Conservation (phyloP, 2,888 invertebrate species). For the Macrosoma leucophasiata region DNA sequence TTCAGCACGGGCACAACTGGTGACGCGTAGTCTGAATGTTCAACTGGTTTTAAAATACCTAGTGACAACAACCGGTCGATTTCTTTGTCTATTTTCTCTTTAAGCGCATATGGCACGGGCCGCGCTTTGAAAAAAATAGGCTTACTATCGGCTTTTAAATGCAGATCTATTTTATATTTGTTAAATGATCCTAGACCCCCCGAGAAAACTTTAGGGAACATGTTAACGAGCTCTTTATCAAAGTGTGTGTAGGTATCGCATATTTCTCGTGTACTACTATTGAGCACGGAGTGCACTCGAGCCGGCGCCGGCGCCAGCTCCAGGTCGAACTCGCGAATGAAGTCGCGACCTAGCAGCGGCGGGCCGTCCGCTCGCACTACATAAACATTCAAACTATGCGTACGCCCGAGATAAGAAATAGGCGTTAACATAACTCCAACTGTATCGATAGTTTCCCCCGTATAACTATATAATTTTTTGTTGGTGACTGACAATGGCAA, state of each 20-base stretch:
- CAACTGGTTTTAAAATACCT: constrained; percentile 13
- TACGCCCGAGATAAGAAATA: constrained; percentile 5
- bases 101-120: constrained; percentile 13
- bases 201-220: too few species aligned
- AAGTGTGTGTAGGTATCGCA: constrained; percentile 1
- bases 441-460: constrained; percentile 4
- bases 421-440: constrained; percentile 1
- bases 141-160: constrained; percentile 18
- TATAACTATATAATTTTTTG: constrained; percentile 5
- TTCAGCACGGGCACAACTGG: constrained; percentile 20
- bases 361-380: constrained; percentile 11
- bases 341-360: constrained; percentile 13
- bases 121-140: constrained; percentile 22
- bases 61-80: constrained; percentile 12
- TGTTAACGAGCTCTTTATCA: neutral
- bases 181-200: constrained; percentile 4
- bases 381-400: too few species aligned
- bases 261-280: too few species aligned
- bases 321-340: constrained; percentile 5
- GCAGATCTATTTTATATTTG: constrained; percentile 14
- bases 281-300: too few species aligned
- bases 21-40: constrained; percentile 17
- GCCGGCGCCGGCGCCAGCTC: constrained; percentile 4
- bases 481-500: constrained; percentile 2
- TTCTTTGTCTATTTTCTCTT: constrained; percentile 15